Base-by-base conservation (phyloP, 2,113 vertebrate species). In the Coptodon rendalli region DNA sequence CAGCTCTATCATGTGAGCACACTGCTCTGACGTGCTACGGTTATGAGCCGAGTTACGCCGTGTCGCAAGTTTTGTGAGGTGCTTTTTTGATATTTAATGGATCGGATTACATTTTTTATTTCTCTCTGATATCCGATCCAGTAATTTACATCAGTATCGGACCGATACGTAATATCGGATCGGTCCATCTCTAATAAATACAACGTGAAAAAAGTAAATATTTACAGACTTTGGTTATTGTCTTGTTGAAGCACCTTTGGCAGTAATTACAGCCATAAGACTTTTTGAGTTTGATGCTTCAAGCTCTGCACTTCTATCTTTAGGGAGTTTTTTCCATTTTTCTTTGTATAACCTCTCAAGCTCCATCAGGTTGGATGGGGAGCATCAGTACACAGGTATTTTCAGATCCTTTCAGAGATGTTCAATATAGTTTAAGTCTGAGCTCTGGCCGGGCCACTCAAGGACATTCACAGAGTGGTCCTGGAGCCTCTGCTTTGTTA, bases 311-410 rank as follows among this genome's bases (percentile, higher is more conserved):
- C 8, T 31, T 17, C 29, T 61, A 17, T 31, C 16, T 61, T 61
- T 59, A 17, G 16, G 16, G 8, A 66, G 59, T 0, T 3, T 19
- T 19, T 11, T 1, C 1, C 31, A 63, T 63, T 19, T 11, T 63
- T 36, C 34, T 38, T 66, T 66, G 61, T n/a, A n/a, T 9, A 66
- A 36, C 61, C 61, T 66, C 31, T 38, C 31, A 7, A 66, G 31
- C 31, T 66, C 31, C 17, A 36, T 66, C 61, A 38, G 17, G 10
- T 66, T 66, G 10, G 31, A 66, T 66, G 31, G 2, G 31, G 10
- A 66, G 9, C 17, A 36, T 68, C 0, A 40, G 19, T 38, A 38
- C 10, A 66, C 61, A 22, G 63, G 19, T 22, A 22, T 40, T 68
- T 40, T 40, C 19, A 68, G 36, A 22, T 68, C 19, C 19, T 38